Evolutionary conservation across 2,888 invertebrate species (phyloP), one percentile per base, ranked within the genome.

Genomic region (Cheilosia vulpina): DNA sequence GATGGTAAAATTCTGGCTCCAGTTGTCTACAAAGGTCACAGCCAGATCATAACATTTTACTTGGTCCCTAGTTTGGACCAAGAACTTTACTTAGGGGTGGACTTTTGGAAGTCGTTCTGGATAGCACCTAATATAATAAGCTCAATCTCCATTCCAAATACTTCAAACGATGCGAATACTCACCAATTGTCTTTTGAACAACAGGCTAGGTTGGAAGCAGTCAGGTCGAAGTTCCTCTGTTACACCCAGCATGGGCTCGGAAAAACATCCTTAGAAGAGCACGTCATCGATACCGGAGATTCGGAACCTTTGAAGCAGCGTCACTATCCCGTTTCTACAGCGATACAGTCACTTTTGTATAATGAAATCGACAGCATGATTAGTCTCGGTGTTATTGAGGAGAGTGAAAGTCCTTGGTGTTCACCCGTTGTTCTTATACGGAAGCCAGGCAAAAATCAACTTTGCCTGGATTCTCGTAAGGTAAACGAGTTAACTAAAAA

Each of bases 381-480:
- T 3, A 45, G 47, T 1, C 34, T 71, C 43, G 58, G 45, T 0
- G 31, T 69, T 4, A 69, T 57, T 15, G 68, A 69, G 13, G 68
- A 57, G 31, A 57, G 45, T 0, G 72, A 82, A 5, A 90, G 43
- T 31, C 31, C 31, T 31, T 31, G 31, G 31, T 31, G 31, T 31
- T 31, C 31, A 7, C 31, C 31, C 6, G 31, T 31, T 7, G 31
- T 43, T 4, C 43, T 43, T n/a, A 43, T 89, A 90, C 0, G 88
- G 0, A 90, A 89, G 60, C 75, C 85, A 6, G 88, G 88, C 0
- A 88, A 87, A 19, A 87, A 87, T 31, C 57, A 88, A 0, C 88
- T 89, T 15, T 89, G 89, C 43, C 79, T 90, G 0, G 89, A 89
- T 47, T 89, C 87, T 15, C 34, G 89, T 4, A 87, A 88, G 47